A percentile compares a stretch with the other conserved stretches of the same genome.
Evolutionary conservation across 2,888 invertebrate genomes (phyloP).

Genomic region (Netelia fuscicornis): DNA sequence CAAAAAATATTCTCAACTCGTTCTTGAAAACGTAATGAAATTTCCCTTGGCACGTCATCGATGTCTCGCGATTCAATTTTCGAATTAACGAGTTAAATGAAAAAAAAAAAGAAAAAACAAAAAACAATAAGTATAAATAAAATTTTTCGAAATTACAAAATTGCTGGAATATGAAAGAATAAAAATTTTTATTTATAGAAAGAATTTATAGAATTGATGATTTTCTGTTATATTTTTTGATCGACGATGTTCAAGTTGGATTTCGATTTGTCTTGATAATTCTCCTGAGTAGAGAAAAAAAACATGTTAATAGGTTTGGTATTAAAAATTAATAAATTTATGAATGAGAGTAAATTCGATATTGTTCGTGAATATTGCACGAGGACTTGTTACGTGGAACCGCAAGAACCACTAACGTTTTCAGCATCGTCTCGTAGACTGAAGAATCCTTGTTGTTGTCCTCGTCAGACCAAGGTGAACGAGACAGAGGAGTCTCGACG

Average conservation of each 20-base stretch:
- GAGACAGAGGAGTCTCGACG: background rate
- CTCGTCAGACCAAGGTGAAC: background rate
- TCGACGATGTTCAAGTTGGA: too few relatives aligned
- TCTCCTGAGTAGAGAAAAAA: too few relatives aligned
- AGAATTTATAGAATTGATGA: too few relatives aligned
- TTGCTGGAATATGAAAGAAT: background rate
- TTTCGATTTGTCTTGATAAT: too few relatives aligned
- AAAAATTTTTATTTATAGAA: background rate
- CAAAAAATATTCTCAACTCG: too few relatives aligned
- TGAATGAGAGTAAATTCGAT: background rate
- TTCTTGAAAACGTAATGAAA: too few relatives aligned
- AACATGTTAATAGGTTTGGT: background rate
- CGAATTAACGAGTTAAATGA: too few relatives aligned
- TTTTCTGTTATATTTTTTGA: background rate
- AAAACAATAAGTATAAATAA: background rate
- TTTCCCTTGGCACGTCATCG: too few relatives aligned
- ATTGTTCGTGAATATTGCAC: background rate
- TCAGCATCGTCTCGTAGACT: conserved; percentile 10
- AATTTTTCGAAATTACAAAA: background rate
- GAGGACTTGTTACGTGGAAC: background rate
- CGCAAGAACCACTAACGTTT: background rate
- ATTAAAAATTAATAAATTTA: background rate
- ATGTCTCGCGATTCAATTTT: too few relatives aligned
- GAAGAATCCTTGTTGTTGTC: conserved; percentile 9
- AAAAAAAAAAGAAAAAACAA: background rate